Evolutionary conservation across 2,888 invertebrate genomes (phyloP), one percentile per base, ranked within the genome.

Genomic region (Galerucella calmariensis): DNA sequence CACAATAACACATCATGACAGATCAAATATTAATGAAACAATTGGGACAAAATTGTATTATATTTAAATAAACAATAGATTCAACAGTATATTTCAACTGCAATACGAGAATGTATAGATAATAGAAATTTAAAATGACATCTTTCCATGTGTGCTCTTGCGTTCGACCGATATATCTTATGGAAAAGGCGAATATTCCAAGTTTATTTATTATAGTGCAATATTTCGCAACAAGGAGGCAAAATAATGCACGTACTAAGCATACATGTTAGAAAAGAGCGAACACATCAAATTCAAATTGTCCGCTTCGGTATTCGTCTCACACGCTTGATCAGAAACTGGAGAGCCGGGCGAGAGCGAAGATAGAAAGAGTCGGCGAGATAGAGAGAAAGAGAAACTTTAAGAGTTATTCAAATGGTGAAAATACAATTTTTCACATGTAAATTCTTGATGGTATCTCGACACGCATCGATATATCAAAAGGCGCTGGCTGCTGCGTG

Each of bases 391-490:
- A 72, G 75, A 78, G 74, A 78, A 76, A 72, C 72, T 72, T 77
- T 77, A 75, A 77, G 75, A 78, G 76, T 77, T 79, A 77, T 79
- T 79, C 80, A 78, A 80, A 81, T 79, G 79, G 76, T 75, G 76
- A 76, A 80, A 80, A 80, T 79, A 77, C 76, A 80, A 81, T 80
- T 81, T 81, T 79, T 81, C 78, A 79, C 74, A 79, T 81, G 78
- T 79, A 79, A 79, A 79, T 80, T 80, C 76, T 73, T 73, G 73
- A 74, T 75, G 69, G 75, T 77, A 79, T 79, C 77, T 77, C 77
- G 77, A 75, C 76, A 76, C 73, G 74, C 75, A 72, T 76, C 76
- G 65, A 78, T 78, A 78, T 75, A 76, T 78, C 78, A 75, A 73
- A 76, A 69, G 68, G 76, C 68, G 76, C 68, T 65, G 68, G 72